Conservation (phyloP, 2,888 invertebrate species). For the Unio delphinus region DNA sequence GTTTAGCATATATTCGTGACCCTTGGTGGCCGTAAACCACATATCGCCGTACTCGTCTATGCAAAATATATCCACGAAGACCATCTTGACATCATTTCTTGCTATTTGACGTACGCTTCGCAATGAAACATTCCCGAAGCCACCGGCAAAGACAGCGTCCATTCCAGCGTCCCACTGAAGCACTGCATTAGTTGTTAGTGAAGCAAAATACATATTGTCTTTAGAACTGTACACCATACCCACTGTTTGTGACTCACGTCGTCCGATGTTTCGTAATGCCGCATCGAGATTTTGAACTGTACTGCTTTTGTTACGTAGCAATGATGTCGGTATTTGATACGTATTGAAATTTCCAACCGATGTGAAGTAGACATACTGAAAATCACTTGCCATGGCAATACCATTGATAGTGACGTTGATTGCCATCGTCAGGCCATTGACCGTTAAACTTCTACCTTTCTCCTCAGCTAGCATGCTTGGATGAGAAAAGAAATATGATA, state of each 20-base stretch:
- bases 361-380: slow-evolving; percentile 22
- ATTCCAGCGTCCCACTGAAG: slow-evolving; percentile 17
- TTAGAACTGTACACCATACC: slow-evolving; percentile 29
- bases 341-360: slow-evolving; percentile 16
- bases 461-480: slow-evolving; percentile 20
- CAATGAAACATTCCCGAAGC: too few relatives aligned
- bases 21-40: slow-evolving; percentile 43
- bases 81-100: slow-evolving; percentile 10
- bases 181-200: slow-evolving; percentile 4
- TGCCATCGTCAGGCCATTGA: slow-evolving; percentile 7
- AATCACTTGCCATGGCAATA: slow-evolving; percentile 31
- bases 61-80: slow-evolving; percentile 30
- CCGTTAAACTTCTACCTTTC: slow-evolving; percentile 5
- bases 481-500: slow-evolving; percentile 28
- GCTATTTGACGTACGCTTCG: not conserved
- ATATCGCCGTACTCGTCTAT: slow-evolving; percentile 33
- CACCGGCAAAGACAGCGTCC: too few relatives aligned
- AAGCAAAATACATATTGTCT: slow-evolving; percentile 23
- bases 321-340: slow-evolving; percentile 25
- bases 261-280: slow-evolving; percentile 22
- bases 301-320: slow-evolving; percentile 8
- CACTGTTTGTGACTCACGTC: slow-evolving; percentile 21
- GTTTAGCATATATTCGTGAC: slow-evolving; percentile 15
- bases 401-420: slow-evolving; percentile 23
- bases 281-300: slow-evolving; percentile 10